Conservation (phyloP, 2,888 invertebrate genomes). For the Eupithecia abbreviata region DNA sequence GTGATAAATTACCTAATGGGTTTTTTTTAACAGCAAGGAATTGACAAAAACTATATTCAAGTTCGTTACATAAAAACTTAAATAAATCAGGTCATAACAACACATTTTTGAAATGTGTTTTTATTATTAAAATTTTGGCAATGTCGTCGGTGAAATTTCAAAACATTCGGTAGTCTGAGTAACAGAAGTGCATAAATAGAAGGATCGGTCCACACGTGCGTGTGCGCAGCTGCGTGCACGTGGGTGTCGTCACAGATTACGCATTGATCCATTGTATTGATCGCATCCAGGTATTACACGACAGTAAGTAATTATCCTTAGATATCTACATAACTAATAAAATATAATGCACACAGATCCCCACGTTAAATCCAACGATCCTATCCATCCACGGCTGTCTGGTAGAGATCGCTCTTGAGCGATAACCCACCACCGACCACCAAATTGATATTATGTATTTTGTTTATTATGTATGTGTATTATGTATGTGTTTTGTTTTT, state of each 20-base stretch:
- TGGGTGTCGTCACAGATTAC: conserved; percentile 57
- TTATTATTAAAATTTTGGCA: not conserved
- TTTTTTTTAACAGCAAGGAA: not conserved
- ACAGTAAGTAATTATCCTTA: conserved; percentile 12
- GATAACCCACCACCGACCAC: too few species aligned
- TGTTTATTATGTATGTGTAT: too few species aligned
- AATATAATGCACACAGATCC: too few species aligned
- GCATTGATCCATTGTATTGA: conserved; percentile 37
- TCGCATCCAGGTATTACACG: conserved; percentile 53
- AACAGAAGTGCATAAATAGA: conserved; percentile 53
- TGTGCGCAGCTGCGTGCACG: conserved; percentile 73
- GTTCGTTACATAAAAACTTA: not conserved
- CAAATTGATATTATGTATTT: too few species aligned
- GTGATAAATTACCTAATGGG: too few species aligned
- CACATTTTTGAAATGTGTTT: too few species aligned
- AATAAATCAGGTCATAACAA: too few species aligned
- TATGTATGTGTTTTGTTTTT: too few species aligned
- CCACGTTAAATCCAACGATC: too few species aligned
- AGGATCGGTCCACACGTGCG: conserved; percentile 68
- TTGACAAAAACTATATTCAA: not conserved
- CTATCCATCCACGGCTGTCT: too few species aligned
- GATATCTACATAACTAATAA: not conserved
- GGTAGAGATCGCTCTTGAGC: too few species aligned
- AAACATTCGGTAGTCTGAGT: not conserved
- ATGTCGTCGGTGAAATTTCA: not conserved